phyloP scores from a whole-genome alignment of 1,140 invertebrate genomes.

The Wasmannia auropunctata region DNA sequence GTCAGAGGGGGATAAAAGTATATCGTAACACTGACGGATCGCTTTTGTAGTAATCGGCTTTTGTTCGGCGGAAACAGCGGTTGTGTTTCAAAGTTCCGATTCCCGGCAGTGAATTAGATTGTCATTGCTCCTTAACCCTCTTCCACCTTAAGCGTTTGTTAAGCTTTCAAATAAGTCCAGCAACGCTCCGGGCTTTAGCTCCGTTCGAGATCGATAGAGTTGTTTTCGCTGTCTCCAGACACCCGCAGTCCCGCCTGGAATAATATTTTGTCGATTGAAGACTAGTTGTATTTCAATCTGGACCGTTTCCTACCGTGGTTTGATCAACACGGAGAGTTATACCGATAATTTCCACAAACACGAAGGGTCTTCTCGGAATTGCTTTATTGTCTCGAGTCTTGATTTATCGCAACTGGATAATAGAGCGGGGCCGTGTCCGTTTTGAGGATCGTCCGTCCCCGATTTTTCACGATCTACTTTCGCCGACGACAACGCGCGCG shows the following conservation, averaged over 20 bases:
- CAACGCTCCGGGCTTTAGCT: not conserved
- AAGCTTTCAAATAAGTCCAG: constrained; percentile 42
- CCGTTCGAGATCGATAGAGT: constrained; percentile 21
- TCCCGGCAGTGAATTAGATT: constrained; percentile 14
- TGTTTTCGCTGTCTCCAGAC: constrained; percentile 42
- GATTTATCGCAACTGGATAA: not conserved
- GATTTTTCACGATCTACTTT: constrained; percentile 25
- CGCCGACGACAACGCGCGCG: constrained; percentile 8
- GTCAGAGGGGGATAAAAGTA: not conserved
- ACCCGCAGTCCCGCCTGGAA: not conserved
- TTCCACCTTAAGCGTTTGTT: constrained; percentile 41
- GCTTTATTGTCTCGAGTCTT: not conserved
- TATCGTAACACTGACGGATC: not conserved
- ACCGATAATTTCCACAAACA: not conserved
- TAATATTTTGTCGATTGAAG: constrained; percentile 49
- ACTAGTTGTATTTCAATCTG: not conserved
- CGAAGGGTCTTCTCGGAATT: not conserved
- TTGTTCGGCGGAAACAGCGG: constrained; percentile 32
- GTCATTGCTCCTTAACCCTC: constrained; percentile 40
- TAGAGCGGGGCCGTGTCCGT: not conserved
- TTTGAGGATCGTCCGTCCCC: not conserved
- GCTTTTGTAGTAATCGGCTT: constrained; percentile 42
- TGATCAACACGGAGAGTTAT: not conserved
- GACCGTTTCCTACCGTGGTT: not conserved
- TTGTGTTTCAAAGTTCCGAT: constrained; percentile 48